phyloP scores from a whole-genome alignment of 2,113 vertebrate genomes.

The Tachycineta bicolor region DNA sequence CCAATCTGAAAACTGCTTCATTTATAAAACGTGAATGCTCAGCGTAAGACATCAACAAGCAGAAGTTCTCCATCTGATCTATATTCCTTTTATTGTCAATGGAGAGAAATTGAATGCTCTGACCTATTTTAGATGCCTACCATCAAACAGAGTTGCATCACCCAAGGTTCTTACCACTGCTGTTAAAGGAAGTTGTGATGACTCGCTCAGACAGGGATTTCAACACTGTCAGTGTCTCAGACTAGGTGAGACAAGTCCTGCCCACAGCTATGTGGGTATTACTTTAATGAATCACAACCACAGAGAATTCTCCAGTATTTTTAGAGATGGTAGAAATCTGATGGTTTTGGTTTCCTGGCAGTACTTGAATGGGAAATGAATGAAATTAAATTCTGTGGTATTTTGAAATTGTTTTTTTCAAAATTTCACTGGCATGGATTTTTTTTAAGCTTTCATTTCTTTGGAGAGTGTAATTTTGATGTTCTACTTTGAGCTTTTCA shows the following conservation, averaged over 20 bases:
- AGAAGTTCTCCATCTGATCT: background rate
- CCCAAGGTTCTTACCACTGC: background rate
- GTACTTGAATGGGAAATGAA: constrained; percentile 29
- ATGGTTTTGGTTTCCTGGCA: constrained; percentile 27
- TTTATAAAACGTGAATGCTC: background rate
- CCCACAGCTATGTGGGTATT: constrained; percentile 42
- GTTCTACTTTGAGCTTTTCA: background rate
- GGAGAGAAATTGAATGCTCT: background rate
- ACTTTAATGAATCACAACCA: constrained; percentile 58
- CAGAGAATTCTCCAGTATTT: constrained; percentile 35
- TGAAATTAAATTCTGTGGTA: constrained; percentile 22
- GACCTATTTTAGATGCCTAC: constrained; percentile 20
- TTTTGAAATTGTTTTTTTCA: background rate
- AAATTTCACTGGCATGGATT: background rate
- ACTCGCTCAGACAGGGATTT: constrained; percentile 43
- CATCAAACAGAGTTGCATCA: constrained; percentile 4
- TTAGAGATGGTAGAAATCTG: constrained; percentile 25
- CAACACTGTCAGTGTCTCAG: constrained; percentile 35
- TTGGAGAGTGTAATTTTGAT: background rate
- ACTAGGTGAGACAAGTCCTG: constrained; percentile 56
- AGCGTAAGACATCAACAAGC: background rate
- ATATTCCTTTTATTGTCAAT: background rate
- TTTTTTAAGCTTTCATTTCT: constrained; percentile 3
- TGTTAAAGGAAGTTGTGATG: constrained; percentile 25
- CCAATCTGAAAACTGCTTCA: background rate